These are phyloP conservation scores for Aphis craccivora DNA, from an alignment of 1,140 invertebrate species.

Conservation along the genomic window DNA sequence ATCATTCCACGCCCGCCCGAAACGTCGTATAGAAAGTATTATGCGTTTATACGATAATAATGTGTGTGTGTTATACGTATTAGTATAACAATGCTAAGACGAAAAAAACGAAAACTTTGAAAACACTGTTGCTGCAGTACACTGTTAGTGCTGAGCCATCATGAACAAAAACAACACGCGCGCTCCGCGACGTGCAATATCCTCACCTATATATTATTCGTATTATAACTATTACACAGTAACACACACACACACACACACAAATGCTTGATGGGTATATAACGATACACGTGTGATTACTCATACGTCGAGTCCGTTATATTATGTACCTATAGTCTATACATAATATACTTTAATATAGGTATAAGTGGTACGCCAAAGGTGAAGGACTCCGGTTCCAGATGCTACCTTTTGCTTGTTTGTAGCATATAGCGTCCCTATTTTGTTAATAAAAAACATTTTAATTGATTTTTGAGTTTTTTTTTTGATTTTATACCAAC, in stretches of 20 bases:
- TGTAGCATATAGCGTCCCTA: not conserved
- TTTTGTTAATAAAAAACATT: not conserved
- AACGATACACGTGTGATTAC: not conserved
- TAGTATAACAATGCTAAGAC: not conserved
- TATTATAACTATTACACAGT: not conserved
- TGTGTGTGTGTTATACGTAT: not conserved
- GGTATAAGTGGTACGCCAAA: no score
- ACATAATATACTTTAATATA: not conserved
- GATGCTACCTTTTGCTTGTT: not conserved
- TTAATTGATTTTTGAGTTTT: no score
- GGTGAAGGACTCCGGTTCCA: no score
- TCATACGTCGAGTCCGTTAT: not conserved
- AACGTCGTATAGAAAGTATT: slow-evolving; percentile 16
- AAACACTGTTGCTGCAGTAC: not conserved
- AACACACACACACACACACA: not conserved
- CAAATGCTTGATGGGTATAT: not conserved
- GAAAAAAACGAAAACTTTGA: not conserved
- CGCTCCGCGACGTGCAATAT: not conserved
- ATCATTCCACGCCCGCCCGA: not conserved
- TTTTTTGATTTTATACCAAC: not conserved
- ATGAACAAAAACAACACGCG: not conserved
- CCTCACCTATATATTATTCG: not conserved
- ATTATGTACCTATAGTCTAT: not conserved
- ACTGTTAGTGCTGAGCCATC: not conserved
- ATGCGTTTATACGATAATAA: not conserved